Evolutionary conservation across 2,797 vertebrate genomes (phyloP).

Genomic region (Streptopelia turtur): DNA sequence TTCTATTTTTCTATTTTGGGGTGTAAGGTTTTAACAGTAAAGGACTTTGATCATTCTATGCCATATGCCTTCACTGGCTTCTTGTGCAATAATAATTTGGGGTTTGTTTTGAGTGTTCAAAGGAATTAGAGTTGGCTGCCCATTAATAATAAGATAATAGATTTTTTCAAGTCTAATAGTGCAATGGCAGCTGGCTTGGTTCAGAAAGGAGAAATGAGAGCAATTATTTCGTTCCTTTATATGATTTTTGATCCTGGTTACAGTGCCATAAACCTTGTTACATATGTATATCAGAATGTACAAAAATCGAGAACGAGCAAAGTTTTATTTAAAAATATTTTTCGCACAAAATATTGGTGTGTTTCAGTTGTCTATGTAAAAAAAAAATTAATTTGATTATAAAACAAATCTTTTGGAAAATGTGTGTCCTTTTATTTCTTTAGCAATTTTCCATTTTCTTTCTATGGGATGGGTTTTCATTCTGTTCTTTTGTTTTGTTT

Average conservation of each 20-base stretch:
- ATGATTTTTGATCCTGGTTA: slow-evolving; percentile 81
- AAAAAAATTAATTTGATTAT: slow-evolving; percentile 77
- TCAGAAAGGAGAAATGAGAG: slow-evolving; percentile 72
- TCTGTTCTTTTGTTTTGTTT: neutral
- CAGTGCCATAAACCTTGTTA: slow-evolving; percentile 87
- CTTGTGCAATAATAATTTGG: slow-evolving; percentile 92
- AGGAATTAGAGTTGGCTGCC: slow-evolving; percentile 82
- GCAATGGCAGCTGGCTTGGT: slow-evolving; percentile 76
- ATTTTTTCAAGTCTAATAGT: slow-evolving; percentile 49
- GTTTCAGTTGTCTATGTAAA: slow-evolving; percentile 83
- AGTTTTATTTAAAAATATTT: slow-evolving; percentile 86
- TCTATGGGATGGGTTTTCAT: neutral
- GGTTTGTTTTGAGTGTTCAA: slow-evolving; percentile 83
- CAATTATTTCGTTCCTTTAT: slow-evolving; percentile 73
- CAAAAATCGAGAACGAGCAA: slow-evolving; percentile 75
- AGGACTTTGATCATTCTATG: slow-evolving; percentile 85
- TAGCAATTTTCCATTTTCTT: slow-evolving; percentile 10
- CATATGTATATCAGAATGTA: slow-evolving; percentile 86
- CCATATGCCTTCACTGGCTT: slow-evolving; percentile 88
- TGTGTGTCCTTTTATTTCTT: slow-evolving; percentile 72
- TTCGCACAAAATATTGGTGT: slow-evolving; percentile 82
- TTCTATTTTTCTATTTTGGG: slow-evolving; percentile 89
- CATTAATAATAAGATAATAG: slow-evolving; percentile 63
- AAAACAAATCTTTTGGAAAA: slow-evolving; percentile 79
- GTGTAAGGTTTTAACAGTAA: slow-evolving; percentile 76